These are phyloP conservation scores for Venusia cambrica DNA, from an alignment of 2,888 invertebrate genomes.

Conservation along the genomic window DNA sequence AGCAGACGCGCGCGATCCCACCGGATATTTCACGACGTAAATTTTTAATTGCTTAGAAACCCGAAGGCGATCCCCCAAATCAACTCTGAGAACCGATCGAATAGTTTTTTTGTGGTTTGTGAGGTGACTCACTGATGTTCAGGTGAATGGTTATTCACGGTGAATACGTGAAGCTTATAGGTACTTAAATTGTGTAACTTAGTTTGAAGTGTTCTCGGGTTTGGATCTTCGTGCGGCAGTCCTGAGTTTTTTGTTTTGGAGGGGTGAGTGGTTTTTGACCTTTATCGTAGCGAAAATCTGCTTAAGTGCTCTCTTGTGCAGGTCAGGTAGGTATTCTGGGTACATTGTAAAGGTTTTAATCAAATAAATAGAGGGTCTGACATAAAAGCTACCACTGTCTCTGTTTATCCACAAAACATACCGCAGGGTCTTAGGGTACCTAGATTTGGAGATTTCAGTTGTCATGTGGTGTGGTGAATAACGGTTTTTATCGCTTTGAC, in stretches of 20 bases:
- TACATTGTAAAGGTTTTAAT: too few species aligned
- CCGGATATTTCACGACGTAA: conserved; percentile 42
- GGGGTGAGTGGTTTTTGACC: conserved; percentile 46
- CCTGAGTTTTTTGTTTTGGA: conserved; percentile 60
- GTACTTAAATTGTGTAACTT: conserved; percentile 47
- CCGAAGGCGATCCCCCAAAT: conserved; percentile 39
- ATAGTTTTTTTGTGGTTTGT: conserved; percentile 40
- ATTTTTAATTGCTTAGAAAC: conserved; percentile 64
- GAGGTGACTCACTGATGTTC: conserved; percentile 34
- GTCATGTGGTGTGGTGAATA: too few species aligned
- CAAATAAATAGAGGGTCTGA: too few species aligned
- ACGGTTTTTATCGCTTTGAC: conserved; percentile 1
- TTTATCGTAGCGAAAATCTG: conserved; percentile 12
- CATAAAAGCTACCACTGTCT: too few species aligned
- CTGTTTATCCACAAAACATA: too few species aligned
- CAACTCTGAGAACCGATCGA: conserved; percentile 37
- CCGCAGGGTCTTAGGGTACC: too few species aligned
- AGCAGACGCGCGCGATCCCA: conserved; percentile 29
- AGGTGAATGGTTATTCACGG: conserved; percentile 22
- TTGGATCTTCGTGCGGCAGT: conserved; percentile 51
- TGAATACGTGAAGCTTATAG: conserved; percentile 28
- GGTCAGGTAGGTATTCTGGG: too few species aligned
- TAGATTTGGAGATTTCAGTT: too few species aligned
- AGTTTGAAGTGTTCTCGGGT: conserved; percentile 66
- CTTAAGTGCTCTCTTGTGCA: too few species aligned